These are phyloP conservation scores for Callimorpha dominula DNA, from an alignment of 2,888 invertebrate genomes.

Conservation along the genomic window DNA sequence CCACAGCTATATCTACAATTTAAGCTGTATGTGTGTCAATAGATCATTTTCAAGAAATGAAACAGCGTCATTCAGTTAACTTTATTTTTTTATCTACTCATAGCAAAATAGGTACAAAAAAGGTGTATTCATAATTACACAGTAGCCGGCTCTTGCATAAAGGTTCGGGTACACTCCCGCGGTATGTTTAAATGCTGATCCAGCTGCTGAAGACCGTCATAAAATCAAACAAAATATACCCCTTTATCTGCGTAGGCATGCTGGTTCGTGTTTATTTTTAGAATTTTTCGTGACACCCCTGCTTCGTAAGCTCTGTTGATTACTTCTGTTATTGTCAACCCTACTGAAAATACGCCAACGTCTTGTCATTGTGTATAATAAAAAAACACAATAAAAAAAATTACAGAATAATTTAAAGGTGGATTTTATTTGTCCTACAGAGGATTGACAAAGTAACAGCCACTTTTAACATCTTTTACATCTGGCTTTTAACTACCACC, in stretches of 20 bases:
- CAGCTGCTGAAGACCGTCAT: slow-evolving; percentile 18
- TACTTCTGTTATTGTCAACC: slow-evolving; percentile 7
- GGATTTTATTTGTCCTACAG: slow-evolving; percentile 3
- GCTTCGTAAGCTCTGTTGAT: slow-evolving; percentile 3
- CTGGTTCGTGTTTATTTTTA: slow-evolving; percentile 18
- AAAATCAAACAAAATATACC: slow-evolving; percentile 19
- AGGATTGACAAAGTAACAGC: neutral
- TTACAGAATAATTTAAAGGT: neutral
- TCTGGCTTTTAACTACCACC: too few relatives aligned
- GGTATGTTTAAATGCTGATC: slow-evolving; percentile 21
- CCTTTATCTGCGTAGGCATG: slow-evolving; percentile 16
- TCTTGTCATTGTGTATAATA: slow-evolving; percentile 2
- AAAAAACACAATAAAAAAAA: neutral
- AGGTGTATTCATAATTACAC: slow-evolving; percentile 16
- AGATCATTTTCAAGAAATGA: neutral
- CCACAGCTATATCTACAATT: neutral
- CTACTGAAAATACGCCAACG: neutral
- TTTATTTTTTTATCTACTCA: neutral
- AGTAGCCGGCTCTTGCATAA: slow-evolving; percentile 18
- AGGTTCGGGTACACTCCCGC: slow-evolving; percentile 16
- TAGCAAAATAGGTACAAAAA: slow-evolving; percentile 11
- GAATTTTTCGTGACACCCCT: slow-evolving; percentile 13
- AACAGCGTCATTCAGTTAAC: neutral
- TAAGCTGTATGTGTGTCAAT: neutral
- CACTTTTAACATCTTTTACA: neutral